Evolutionary conservation across 1,140 invertebrate species (phyloP).

Genomic region (Lepidurus apus): DNA sequence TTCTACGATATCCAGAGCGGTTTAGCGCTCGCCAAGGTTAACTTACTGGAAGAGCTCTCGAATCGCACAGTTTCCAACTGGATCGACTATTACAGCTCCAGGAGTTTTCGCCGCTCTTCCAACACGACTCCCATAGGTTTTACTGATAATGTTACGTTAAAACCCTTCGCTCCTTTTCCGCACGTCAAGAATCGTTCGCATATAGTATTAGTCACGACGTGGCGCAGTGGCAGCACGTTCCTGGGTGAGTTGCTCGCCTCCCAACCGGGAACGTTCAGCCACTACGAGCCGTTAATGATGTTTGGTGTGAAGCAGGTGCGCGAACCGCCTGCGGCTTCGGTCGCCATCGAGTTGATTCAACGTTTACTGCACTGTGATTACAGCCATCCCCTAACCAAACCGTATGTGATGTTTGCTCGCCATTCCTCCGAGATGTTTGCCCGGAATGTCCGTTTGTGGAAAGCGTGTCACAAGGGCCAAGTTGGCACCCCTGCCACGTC

Average conservation of each 20-base stretch:
- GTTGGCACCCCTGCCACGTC: neutral
- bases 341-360: neutral
- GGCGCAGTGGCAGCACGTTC: slow-evolving; percentile 80
- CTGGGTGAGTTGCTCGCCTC: slow-evolving; percentile 61
- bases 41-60: neutral
- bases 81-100: neutral
- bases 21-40: neutral
- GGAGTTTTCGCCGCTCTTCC: neutral
- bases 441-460: slow-evolving; percentile 8
- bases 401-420: slow-evolving; percentile 13
- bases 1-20: slow-evolving; percentile 9
- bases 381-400: neutral
- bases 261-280: slow-evolving; percentile 16
- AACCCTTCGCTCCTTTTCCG: neutral
- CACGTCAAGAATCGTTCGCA: slow-evolving; percentile 8
- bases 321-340: neutral
- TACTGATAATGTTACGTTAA: neutral
- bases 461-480: slow-evolving; percentile 12
- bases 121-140: neutral
- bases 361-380: slow-evolving; percentile 8
- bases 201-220: slow-evolving; percentile 67
- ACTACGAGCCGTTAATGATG: slow-evolving; percentile 13
- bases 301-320: neutral
- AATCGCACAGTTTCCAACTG: neutral
- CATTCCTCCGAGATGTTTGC: slow-evolving; percentile 18